phyloP scores from a whole-genome alignment of 2,888 invertebrate species.

The Eucriotettix oculatus region DNA sequence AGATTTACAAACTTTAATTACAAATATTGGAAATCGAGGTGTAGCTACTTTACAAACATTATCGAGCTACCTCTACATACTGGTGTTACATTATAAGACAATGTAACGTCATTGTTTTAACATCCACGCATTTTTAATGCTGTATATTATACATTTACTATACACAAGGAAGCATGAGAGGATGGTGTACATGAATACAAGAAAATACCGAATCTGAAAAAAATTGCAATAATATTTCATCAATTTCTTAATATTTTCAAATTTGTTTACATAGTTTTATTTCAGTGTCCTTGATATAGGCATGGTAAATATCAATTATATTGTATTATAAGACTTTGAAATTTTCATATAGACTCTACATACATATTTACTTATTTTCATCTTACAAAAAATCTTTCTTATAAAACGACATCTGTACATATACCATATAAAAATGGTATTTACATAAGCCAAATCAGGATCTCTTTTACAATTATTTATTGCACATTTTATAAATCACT shows the following conservation, averaged over 20 bases:
- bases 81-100: constrained; percentile 4
- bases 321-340: neutral
- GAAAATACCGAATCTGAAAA: neutral
- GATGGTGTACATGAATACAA: neutral
- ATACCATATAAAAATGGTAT: neutral
- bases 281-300: neutral
- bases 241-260: too few relatives aligned
- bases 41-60: constrained; percentile 7
- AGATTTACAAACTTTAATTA: too few relatives aligned
- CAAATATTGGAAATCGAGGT: constrained; percentile 8
- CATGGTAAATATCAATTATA: neutral
- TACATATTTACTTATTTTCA: constrained; percentile 1
- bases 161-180: constrained; percentile 2
- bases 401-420: constrained; percentile 1
- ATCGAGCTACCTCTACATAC: constrained; percentile 4
- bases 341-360: neutral
- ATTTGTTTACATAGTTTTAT: too few relatives aligned
- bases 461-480: neutral
- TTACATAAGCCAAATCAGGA: neutral
- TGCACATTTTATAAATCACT: neutral
- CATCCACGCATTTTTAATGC: constrained; percentile 10
- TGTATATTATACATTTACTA: constrained; percentile 9
- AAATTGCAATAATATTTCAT: neutral
- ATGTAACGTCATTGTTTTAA: constrained; percentile 5
- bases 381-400: neutral